phyloP scores from a whole-genome alignment of 2,113 vertebrate species.

The Struthidea cinerea region DNA sequence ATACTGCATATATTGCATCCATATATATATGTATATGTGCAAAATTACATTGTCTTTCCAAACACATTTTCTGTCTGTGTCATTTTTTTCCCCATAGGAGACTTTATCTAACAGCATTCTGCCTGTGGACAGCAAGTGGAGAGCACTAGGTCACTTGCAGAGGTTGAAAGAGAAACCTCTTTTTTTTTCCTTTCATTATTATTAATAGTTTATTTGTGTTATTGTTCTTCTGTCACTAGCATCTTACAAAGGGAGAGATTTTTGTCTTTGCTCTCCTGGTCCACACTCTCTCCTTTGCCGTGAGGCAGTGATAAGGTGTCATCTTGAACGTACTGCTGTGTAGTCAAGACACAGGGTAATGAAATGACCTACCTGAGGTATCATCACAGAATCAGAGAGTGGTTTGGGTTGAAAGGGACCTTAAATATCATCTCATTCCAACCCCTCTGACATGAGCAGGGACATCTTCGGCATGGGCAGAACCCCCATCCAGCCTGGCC shows the following conservation, averaged over 20 bases:
- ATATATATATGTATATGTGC: background rate
- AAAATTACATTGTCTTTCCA: slow-evolving; percentile 55
- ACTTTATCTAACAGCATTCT: background rate
- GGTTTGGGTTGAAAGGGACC: background rate
- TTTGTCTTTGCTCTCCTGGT: background rate
- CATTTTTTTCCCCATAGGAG: background rate
- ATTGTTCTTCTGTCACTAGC: background rate
- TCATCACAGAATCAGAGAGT: background rate
- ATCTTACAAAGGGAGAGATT: background rate
- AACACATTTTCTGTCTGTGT: background rate
- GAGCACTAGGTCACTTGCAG: background rate
- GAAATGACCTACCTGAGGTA: background rate
- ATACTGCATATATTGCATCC: background rate
- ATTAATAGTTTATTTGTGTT: background rate
- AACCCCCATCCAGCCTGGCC: background rate
- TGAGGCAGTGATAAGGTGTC: background rate
- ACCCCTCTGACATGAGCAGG: background rate
- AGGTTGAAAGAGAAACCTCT: background rate
- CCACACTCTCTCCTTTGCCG: background rate
- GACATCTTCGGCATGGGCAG: background rate
- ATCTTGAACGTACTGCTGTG: background rate
- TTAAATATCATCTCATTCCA: background rate
- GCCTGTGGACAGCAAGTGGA: background rate
- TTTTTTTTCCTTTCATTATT: background rate
- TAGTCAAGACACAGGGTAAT: background rate